A percentile compares a stretch with the other conserved stretches of the same genome.
phyloP scores from a whole-genome alignment of 2,797 vertebrate genomes.

The Capromys pilorides region DNA sequence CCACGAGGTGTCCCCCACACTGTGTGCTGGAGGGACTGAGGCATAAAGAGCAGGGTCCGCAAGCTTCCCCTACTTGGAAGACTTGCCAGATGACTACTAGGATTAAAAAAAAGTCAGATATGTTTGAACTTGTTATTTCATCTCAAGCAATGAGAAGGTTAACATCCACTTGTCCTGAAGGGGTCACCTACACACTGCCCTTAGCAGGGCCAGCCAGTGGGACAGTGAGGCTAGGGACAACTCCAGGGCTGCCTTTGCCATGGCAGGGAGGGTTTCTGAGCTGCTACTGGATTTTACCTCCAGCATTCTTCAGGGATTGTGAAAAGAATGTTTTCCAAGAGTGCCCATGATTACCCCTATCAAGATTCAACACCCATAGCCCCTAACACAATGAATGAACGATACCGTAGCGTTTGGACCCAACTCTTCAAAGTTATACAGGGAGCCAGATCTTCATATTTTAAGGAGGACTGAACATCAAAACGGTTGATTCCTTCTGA shows the following conservation, averaged over 20 bases:
- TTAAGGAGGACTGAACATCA: slow-evolving; percentile 93
- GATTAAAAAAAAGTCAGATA: not conserved
- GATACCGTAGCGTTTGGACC: slow-evolving; percentile 97
- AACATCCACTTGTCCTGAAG: not conserved
- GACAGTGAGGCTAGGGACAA: not conserved
- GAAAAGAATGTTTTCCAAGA: not conserved
- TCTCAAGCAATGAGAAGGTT: not conserved
- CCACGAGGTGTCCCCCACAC: not conserved
- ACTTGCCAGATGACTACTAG: not conserved
- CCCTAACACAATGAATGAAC: slow-evolving; percentile 39
- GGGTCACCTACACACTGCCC: not conserved
- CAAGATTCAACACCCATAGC: not conserved
- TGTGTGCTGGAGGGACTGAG: no score
- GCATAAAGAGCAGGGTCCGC: not conserved
- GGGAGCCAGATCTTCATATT: slow-evolving; percentile 96
- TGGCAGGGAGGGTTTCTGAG: not conserved
- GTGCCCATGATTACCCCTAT: not conserved
- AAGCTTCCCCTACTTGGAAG: not conserved
- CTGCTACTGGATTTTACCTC: not conserved
- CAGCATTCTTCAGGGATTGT: not conserved
- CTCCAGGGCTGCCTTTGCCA: not conserved
- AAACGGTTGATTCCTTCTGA: slow-evolving; percentile 96
- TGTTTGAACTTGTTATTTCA: not conserved
- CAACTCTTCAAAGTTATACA: slow-evolving; percentile 96
- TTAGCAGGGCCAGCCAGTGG: not conserved